Evolutionary conservation across 2,888 invertebrate species (phyloP), one percentile per base, ranked within the genome.

Genomic region (Dryomyza anilis): DNA sequence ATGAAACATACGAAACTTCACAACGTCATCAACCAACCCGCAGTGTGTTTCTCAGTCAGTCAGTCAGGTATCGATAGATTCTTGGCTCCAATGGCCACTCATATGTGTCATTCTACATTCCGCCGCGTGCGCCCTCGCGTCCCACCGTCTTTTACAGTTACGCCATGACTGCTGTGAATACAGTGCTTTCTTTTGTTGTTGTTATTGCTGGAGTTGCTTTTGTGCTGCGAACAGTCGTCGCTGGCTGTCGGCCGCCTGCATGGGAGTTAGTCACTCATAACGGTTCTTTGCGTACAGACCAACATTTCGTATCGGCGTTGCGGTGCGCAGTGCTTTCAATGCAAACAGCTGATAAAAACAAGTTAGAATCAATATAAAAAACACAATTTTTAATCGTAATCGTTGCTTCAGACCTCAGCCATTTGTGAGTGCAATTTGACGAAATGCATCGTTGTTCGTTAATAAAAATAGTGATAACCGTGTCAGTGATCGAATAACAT

Each of bases 271-370:
- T 81, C 74, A 73, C 77, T 75, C 75, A 72, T 81, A 81, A 81
- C 81, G 82, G 81, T 82, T 82, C 81, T 82, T 81, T 80, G 82
- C 80, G 81, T 82, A 81, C 71, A 72, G 82, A 78, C 81, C 81
- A n/a, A n/a, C n/a, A n/a, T n/a, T n/a, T n/a, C n/a, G n/a, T n/a
- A n/a, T n/a, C n/a, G n/a, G n/a, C n/a, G n/a, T n/a, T n/a, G n/a
- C n/a, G n/a, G n/a, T 5, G n/a, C 23, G 5, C 3, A 56, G 39
- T 14, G 7, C 19, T 14, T 27, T 23, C 19, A 58, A 58, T 46
- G 23, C 21, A 48, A 60, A 60, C 60, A 60, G 60, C 50, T 60
- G 59, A 48, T 33, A 25, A 36, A 36, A 60, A 50, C 23, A 60
- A 21, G 14, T 57, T 21, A 55, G 36, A 36, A 52, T 23, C 21